Evolutionary conservation across 53 echinoderm and acorn worm genomes (phyloP).

Genomic region (Temnopleurus reevesii): DNA sequence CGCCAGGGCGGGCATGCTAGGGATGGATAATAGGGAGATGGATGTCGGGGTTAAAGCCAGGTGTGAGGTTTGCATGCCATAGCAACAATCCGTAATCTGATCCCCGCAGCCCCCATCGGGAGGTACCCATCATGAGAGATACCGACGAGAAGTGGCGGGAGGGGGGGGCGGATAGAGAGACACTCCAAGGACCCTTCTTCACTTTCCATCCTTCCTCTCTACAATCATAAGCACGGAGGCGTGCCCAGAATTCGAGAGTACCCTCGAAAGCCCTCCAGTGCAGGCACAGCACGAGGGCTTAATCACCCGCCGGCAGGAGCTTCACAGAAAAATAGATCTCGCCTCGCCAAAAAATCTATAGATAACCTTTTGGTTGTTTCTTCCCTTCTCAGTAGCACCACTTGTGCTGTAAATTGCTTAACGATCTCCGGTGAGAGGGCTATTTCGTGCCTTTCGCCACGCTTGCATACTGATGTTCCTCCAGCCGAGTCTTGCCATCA

Average conservation of each 20-base stretch:
- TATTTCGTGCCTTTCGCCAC: slow-evolving; percentile 56
- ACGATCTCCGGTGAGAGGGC: slow-evolving; percentile 59
- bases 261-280: slow-evolving; percentile 9
- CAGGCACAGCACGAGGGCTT: slow-evolving; percentile 15
- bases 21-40: slow-evolving; percentile 51
- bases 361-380: slow-evolving; percentile 61
- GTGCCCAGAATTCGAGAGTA: slow-evolving; percentile 53
- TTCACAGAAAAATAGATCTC: slow-evolving; percentile 49
- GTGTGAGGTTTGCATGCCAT: slow-evolving; percentile 49
- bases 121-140: slow-evolving; percentile 10
- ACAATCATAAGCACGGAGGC: slow-evolving; percentile 53
- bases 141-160: background rate
- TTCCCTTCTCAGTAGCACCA: slow-evolving; percentile 57
- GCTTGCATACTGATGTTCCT: slow-evolving; percentile 54
- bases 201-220: slow-evolving; percentile 23
- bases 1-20: background rate
- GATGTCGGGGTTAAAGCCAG: slow-evolving; percentile 19
- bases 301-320: slow-evolving; percentile 44
- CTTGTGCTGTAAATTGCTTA: slow-evolving; percentile 63
- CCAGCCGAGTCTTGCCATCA: slow-evolving; percentile 47
- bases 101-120: background rate
- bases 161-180: background rate
- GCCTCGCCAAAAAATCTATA: slow-evolving; percentile 53
- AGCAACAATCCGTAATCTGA: slow-evolving; percentile 21
- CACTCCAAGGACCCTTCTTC: slow-evolving; percentile 46